A percentile compares a stretch with the other conserved stretches of the same genome.
Conservation (phyloP, 2,797 vertebrate genomes). For the Halcyon badia region DNA sequence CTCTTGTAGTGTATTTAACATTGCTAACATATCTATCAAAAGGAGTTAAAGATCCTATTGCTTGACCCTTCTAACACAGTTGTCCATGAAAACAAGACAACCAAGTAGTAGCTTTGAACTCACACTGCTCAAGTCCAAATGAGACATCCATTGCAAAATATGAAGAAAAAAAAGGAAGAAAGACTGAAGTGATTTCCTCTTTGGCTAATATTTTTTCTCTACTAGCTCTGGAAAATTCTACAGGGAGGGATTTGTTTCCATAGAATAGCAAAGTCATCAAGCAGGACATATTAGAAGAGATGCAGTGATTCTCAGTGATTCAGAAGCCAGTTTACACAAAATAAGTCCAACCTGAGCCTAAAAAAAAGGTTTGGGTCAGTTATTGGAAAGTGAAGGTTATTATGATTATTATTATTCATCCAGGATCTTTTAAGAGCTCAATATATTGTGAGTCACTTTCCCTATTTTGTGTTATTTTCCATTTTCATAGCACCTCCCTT, state of each 20-base stretch:
- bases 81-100: neutral
- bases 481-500: conserved; percentile 50
- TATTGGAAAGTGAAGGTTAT: neutral
- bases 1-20: neutral
- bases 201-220: neutral
- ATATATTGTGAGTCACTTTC: conserved; percentile 53
- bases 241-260: neutral
- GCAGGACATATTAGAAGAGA: neutral
- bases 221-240: neutral
- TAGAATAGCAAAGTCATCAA: neutral
- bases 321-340: neutral
- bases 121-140: neutral
- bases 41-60: neutral
- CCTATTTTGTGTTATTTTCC: conserved; percentile 45
- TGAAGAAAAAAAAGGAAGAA: neutral
- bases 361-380: neutral
- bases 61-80: neutral
- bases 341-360: neutral
- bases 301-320: neutral
- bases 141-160: neutral
- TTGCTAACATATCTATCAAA: neutral
- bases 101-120: neutral
- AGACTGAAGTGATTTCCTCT: neutral
- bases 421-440: neutral
- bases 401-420: neutral